Evolutionary conservation across 2,113 vertebrate genomes (phyloP), one percentile per base, ranked within the genome.

Genomic region (Neopipo cinnamomea): DNA sequence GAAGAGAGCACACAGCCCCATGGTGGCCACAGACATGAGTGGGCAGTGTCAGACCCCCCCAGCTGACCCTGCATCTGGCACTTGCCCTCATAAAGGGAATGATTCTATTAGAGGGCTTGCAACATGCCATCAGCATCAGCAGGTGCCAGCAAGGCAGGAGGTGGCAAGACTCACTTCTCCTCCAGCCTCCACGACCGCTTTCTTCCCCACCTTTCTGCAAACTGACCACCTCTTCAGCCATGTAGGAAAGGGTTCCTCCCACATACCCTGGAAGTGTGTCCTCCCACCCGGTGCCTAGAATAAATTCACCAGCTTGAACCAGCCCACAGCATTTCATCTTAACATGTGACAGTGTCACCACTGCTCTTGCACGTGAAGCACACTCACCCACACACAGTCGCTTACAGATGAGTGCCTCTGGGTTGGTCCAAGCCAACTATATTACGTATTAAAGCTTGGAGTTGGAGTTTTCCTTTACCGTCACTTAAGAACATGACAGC

Each of bases 361-460:
- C 21, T 0, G 1, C 39, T 86, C 1, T 33, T 55, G 13, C 4
- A 39, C 3, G 1, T 12, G 33, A 58, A 70, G 37, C 9, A 49
- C 25, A 11, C 21, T 31, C 46, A 12, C 41, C 24, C 62, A 65
- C 21, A 39, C 9, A 14, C 2, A 37, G 61, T 28, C 58, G 35
- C 53, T 70, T 7, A 0, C 19, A 33, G 35, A n/a, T 55, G 55
- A 44, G 65, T 72, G 23, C 42, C 71, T 16, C 72, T 67, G 44
- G 39, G 24, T 22, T 23, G 37, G 5, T 59, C 80, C 50, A 71
- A 95, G 30, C 8, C 35, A 62, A 31, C 25, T 74, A 2, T 14
- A 41, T 21, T 18, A 41, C 8, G 23, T 33, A 37, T 53, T 80
- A 59, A 55, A 87, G 33, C 23, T 35, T 55, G 8, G 15, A 94